Evolutionary conservation across 1,140 invertebrate species (phyloP), one percentile per base, ranked within the genome.

Genomic region (Heliconius melpomene): DNA sequence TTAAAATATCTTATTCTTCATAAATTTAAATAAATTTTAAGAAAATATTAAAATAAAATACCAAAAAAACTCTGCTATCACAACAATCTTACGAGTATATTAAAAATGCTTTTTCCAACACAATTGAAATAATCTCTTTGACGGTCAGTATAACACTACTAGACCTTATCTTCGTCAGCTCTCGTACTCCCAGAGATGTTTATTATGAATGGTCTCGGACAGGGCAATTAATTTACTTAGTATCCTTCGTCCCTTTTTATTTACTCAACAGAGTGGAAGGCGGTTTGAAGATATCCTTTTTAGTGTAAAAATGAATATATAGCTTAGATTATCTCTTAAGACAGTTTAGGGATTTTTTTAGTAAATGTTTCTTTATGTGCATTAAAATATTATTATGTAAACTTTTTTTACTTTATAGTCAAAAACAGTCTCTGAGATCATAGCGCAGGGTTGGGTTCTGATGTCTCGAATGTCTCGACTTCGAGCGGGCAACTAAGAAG

Each of bases 191-290:
- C 23, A n/a, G 40, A 29, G 9, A 23, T 57, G 54, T 75, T 75
- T 75, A 57, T 75, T 75, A 75, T 75, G 50, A 75, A 75, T 50
- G 50, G 38, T 26, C 29, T 32, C 18, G 46, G 74, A 52, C 54
- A n/a, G 9, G 54, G 54, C n/a, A 57, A 57, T 57, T 57, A 57
- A 57, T 57, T 57, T 23, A 57, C 54, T 57, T 57, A 57, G 54
- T 57, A 57, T 57, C 75, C 66, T 46, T 77, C n/a, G 66, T 72
- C 76, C 76, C 38, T 71, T 77, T 71, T 77, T 77, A 72, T 77
- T 72, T 72, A 77, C 71, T 72, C 52, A 77, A 77, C 60, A 71
- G 66, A 71, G 57, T 71, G 76, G 76, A 77, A 77, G 71, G 36
- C 66, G 71, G 20, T 76, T 23, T 57, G 54, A 11, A 57, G 54